Evolutionary conservation across 2,888 invertebrate genomes (phyloP).

Genomic region (Machimus rusticus): DNA sequence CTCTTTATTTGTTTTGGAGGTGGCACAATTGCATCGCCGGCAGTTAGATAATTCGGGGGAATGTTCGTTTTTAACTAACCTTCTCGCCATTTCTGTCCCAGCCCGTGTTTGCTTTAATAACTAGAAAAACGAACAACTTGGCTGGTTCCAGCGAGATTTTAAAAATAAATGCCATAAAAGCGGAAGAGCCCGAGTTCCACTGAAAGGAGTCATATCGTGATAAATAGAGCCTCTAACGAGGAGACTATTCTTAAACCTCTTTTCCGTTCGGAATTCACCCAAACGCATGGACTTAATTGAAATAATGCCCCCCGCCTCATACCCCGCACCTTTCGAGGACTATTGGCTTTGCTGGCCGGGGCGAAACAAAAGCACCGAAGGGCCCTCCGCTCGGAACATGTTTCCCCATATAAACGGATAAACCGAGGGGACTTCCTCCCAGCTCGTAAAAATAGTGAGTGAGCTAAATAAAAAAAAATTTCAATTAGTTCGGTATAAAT

Average conservation of each 20-base stretch:
- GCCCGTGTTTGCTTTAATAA: not conserved
- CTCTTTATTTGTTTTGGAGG: not conserved
- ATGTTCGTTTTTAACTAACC: not conserved
- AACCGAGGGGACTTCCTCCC: not conserved
- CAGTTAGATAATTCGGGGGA: not conserved
- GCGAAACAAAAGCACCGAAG: not conserved
- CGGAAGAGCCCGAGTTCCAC: not conserved
- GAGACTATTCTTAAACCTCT: not conserved
- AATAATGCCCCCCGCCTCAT: not conserved
- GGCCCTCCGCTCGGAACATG: not conserved
- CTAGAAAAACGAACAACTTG: not conserved
- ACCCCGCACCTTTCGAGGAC: not conserved
- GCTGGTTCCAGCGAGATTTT: not conserved
- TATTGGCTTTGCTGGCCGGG: not conserved
- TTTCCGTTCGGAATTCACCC: not conserved
- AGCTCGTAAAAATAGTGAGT: not conserved
- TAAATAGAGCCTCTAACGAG: not conserved
- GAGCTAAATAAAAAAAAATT: not conserved
- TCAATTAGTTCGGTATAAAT: not conserved
- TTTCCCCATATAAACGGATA: not conserved
- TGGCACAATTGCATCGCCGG: not conserved
- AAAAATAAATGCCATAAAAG: not conserved
- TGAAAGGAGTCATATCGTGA: not conserved
- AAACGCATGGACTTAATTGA: not conserved
- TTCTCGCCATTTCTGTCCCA: not conserved